phyloP scores from a whole-genome alignment of 2,113 vertebrate genomes.

The Isichthys henryi region DNA sequence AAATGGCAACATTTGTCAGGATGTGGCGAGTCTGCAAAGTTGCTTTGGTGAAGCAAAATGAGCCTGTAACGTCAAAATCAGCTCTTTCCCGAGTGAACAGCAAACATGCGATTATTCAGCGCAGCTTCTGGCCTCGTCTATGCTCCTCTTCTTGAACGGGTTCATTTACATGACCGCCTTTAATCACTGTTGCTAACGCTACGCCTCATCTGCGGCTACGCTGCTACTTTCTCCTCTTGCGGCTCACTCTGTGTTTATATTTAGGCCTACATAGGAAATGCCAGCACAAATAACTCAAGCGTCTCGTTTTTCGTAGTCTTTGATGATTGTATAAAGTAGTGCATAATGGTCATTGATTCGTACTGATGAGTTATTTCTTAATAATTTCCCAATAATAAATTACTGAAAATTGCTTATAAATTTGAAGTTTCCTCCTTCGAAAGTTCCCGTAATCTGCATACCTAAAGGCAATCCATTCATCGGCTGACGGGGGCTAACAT shows the following conservation, averaged over 20 bases:
- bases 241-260: neutral
- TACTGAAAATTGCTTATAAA: neutral
- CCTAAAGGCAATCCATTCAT: neutral
- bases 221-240: neutral
- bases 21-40: too few species aligned
- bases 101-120: neutral
- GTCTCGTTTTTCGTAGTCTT: neutral
- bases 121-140: neutral
- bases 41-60: too few species aligned
- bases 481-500: neutral
- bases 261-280: neutral
- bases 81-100: neutral
- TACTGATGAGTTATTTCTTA: neutral
- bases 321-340: neutral
- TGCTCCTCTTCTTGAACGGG: neutral
- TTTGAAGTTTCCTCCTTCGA: neutral
- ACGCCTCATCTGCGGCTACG: neutral
- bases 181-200: neutral
- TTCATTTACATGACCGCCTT: neutral
- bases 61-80: neutral
- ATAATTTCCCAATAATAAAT: neutral
- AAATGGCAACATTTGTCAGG: too few species aligned
- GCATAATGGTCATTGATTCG: neutral
- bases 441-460: neutral
- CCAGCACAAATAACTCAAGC: neutral